Evolutionary conservation across 2,797 vertebrate genomes (phyloP), one percentile per base, ranked within the genome.

Genomic region (Pseudopleuronectes americanus): DNA sequence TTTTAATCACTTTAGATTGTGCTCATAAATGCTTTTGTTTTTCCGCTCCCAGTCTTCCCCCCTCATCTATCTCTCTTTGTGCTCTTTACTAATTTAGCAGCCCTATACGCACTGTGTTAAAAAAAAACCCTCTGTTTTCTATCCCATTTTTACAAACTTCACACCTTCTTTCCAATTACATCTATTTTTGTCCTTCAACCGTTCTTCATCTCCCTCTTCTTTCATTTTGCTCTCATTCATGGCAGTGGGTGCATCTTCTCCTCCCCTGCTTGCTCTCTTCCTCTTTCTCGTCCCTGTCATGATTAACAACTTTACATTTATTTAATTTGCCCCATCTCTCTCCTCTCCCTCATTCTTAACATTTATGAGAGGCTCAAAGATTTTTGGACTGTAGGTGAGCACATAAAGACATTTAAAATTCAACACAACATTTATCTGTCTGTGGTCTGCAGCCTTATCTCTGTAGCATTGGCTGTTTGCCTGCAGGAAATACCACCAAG

Each of bases 291-390:
- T 77, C 31, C 59, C 36, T 38, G 31, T n/a, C 19, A 26, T 66
- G 80, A 87, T 87, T 84, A 83, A 66, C 60, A 77, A 59, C 66
- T 86, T 77, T 48, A 76, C 22, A 72, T 74, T 63, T 85, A 55
- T 49, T 67, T 28, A 41, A 13, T 66, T 66, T 23, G 13, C 58
- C 19, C 26, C 38, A 28, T 23, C 41, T 24, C 21, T 55, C 57
- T n/a, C 56, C 36, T 57, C 17, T 21, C 55, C 26, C 74, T 60
- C 23, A 22, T 58, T 67, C n/a, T 66, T 54, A 52, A 55, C 77
- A 83, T 83, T 69, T 79, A 70, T 72, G 73, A 74, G 74, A 79
- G 61, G 62, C 76, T 80, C 41, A 74, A 77, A 84, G 81, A 83
- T 77, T 76, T 87, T 55, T 52, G 43, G 43, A 45, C 43, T 19